A percentile compares a stretch with the other conserved stretches of the same genome.
phyloP scores from a whole-genome alignment of 1,140 invertebrate species.

The Aporrectodea caliginosa region DNA sequence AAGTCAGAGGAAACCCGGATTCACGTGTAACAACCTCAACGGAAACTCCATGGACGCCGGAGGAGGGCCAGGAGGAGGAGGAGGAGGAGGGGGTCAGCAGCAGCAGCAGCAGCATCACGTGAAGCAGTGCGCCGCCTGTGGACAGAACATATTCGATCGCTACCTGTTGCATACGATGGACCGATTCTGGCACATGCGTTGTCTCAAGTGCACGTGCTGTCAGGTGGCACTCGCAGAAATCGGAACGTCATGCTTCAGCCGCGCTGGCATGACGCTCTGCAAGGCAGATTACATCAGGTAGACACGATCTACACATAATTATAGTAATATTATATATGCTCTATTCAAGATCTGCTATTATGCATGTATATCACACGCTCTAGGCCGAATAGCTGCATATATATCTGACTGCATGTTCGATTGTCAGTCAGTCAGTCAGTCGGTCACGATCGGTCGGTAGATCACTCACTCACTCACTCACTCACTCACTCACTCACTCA shows the following conservation, averaged over 20 bases:
- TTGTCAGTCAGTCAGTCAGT: no score
- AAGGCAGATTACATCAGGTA: conserved; percentile 90
- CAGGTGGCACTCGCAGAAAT: conserved; percentile 79
- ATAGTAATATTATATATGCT: no score
- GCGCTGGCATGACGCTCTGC: conserved; percentile 86
- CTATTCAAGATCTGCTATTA: no score
- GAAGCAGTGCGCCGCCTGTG: conserved; percentile 57
- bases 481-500: no score
- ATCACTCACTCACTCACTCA: no score
- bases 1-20: background rate
- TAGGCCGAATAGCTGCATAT: no score
- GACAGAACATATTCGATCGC: conserved; percentile 78
- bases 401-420: no score
- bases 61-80: no score
- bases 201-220: conserved; percentile 87
- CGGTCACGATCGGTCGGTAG: no score
- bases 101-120: background rate
- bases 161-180: conserved; percentile 81
- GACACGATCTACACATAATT: no score
- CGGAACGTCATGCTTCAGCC: conserved; percentile 82
- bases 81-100: background rate
- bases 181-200: conserved; percentile 84
- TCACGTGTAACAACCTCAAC: background rate
- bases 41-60: background rate
- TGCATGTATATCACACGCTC: no score